Conservation (phyloP, 2,888 invertebrate genomes). For the Agelastica alni region DNA sequence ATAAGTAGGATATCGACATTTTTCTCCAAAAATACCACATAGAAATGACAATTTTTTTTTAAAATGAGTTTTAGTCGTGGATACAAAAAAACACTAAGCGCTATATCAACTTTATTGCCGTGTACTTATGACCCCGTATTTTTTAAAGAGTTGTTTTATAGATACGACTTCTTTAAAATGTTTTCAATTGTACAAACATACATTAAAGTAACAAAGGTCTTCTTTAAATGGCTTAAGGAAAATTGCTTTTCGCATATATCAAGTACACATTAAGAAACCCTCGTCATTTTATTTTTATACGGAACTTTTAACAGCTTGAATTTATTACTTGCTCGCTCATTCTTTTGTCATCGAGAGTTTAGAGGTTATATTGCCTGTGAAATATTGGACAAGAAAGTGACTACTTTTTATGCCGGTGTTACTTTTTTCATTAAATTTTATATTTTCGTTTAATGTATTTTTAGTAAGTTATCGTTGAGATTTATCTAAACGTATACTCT, state of each 20-base stretch:
- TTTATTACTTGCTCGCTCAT: constrained; percentile 30
- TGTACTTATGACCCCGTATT: constrained; percentile 36
- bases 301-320: constrained; percentile 35
- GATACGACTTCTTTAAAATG: constrained; percentile 41
- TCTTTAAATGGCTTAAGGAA: constrained; percentile 39
- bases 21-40: no score
- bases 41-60: no score
- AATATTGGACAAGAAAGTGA: constrained; percentile 26
- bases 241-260: constrained; percentile 43
- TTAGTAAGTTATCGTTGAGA: no score
- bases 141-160: constrained; percentile 41
- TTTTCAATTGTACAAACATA: constrained; percentile 43
- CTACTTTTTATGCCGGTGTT: constrained; percentile 23
- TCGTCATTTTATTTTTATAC: constrained; percentile 35
- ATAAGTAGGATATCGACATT: no score
- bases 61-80: constrained; percentile 31
- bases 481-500: no score
- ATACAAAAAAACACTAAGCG: constrained; percentile 24
- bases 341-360: constrained; percentile 31
- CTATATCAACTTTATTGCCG: constrained; percentile 36
- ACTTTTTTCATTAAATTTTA: constrained; percentile 25
- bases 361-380: constrained; percentile 22
- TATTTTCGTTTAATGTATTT: constrained; percentile 1
- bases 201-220: constrained; percentile 44
- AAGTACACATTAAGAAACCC: constrained; percentile 36